phyloP scores from a whole-genome alignment of 2,113 vertebrate genomes.

The Hyla sarda region DNA sequence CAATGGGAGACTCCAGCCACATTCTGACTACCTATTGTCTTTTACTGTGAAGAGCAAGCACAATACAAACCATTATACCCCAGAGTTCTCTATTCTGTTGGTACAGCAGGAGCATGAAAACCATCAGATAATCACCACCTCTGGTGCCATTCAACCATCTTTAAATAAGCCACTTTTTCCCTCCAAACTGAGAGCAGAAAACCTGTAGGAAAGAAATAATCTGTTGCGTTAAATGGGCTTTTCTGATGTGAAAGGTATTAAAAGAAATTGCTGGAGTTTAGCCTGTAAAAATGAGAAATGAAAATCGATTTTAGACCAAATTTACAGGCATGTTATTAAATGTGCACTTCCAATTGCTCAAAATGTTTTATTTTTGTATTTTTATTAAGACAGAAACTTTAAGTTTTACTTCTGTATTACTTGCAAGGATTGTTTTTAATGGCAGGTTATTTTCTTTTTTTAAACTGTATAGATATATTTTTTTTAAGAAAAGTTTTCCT shows the following conservation, averaged over 20 bases:
- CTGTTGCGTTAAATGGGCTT: constrained; percentile 56
- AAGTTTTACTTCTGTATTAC: background rate
- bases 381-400: background rate
- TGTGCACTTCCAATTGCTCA: background rate
- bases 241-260: constrained; percentile 58
- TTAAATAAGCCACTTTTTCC: constrained; percentile 47
- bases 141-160: constrained; percentile 57
- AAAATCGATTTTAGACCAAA: constrained; percentile 54
- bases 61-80: constrained; percentile 57
- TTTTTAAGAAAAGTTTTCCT: background rate
- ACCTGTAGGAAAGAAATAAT: constrained; percentile 58
- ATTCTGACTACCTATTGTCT: constrained; percentile 53
- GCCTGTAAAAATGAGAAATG: constrained; percentile 46
- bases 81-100: constrained; percentile 56
- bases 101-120: constrained; percentile 51
- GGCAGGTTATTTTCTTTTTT: background rate
- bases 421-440: background rate
- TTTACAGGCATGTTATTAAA: constrained; percentile 46
- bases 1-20: constrained; percentile 42
- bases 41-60: constrained; percentile 49
- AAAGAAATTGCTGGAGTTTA: constrained; percentile 55
- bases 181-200: constrained; percentile 52
- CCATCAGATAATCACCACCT: constrained; percentile 58
- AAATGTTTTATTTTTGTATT: background rate
- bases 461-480: too few species aligned